Evolutionary conservation across 2,888 invertebrate genomes (phyloP), one percentile per base, ranked within the genome.

Genomic region (Euclidia mi): DNA sequence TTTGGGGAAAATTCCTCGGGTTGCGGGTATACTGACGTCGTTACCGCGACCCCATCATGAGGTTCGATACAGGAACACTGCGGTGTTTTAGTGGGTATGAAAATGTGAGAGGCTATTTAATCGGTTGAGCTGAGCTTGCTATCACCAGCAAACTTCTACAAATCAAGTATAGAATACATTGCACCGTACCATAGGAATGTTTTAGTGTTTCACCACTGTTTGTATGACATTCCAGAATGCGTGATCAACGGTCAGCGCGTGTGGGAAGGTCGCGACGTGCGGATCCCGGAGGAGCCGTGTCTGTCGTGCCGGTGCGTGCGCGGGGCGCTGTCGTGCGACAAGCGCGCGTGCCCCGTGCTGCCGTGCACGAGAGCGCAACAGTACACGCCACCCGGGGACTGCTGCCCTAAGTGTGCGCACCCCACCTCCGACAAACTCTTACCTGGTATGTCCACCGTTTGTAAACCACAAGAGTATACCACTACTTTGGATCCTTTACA

Each of bases 311-410:
- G 96, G 37, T 98, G 98, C 86, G 95, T 96, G 70, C 95, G 95
- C 71, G 96, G 96, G 10, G 95, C 95, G 48, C 89, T 98, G 71
- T 96, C 96, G 11, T 98, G 98, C 84, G 95, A 96, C 35, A 98
- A 98, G 82, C 96, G 96, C 58, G 98, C 98, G 0, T 99, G 99
- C 78, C 98, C 98, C 0, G 98, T 98, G 4, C 94, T 99, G 29
- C 98, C 98, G 68, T 99, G 99, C 84, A 96, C 97, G 3, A 88
- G 90, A 0, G 94, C 95, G 9, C 96, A 96, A 67, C 97, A 98
- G 78, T 94, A 95, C 56, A 96, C 96, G 49, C 96, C 96, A 20
- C 95, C 96, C 0, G 98, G 97, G 2, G 97, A 98, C 76, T 99
- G 99, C 87, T 99, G 99, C 83, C 95, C 85, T 42, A 88, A 85